Evolutionary conservation across 2,797 vertebrate genomes (phyloP), one percentile per base, ranked within the genome.

Genomic region (Schizopygopsis malacanthus): DNA sequence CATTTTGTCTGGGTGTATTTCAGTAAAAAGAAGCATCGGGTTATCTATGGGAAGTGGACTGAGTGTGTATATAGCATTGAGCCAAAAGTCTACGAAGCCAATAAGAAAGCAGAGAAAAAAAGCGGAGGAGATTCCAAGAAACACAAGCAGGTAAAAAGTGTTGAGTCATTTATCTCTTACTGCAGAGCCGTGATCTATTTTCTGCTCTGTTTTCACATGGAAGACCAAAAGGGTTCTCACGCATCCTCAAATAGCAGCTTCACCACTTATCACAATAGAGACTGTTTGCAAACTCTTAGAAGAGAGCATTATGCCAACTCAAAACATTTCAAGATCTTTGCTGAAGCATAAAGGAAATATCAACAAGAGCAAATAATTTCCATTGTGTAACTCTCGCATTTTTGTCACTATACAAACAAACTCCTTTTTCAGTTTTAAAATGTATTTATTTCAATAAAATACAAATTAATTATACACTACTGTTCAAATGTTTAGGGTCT

Each of bases 1-100:
- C 2, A 63, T 81, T 88, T 39, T 61, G 82, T 43, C 86, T 86
- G 25, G 43, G 87, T 70, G 83, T 12, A 9, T 65, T 85, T 28
- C 91, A 99, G 98, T 93, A 98, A 96, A 91, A 99, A 97, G 96
- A 99, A 99, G 92, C 94, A 93, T 12, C 94, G 94, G 1, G 92
- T 99, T 88, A 96, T 99, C 86, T 99, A 99, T 9, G 98, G 98
- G 52, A 99, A 99, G 91, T 99, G 98, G 98, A 99, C 98, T 0
- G 98, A 99, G 90, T 98, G 98, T 83, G 92, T 99, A 88, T 99
- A 98, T 96, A 95, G 96, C 63, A 91, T 97, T 12, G 98, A 99
- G 47, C 96, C 96, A 12, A 94, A 90, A 18, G 91, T 95, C 0
- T 97, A 96, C 0, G 98, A 99, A 39, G 89, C 95, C 0, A 91